Percentiles rank a stretch among this genome's conserved stretches.
phyloP scores from a whole-genome alignment of 92 coral and sea anemone species.

The Virgularia gustaviana region DNA sequence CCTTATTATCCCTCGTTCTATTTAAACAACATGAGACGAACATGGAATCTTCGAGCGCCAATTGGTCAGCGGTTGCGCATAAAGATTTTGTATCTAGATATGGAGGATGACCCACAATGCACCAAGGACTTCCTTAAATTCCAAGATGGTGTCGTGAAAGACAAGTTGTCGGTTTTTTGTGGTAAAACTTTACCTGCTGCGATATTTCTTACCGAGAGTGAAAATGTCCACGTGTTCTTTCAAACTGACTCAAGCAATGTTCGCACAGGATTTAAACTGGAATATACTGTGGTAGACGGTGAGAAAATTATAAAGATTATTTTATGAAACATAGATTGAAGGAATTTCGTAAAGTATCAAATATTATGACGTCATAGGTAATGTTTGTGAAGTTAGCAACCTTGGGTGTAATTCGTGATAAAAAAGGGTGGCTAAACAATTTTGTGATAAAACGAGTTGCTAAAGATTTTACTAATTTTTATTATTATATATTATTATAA shows the following conservation, averaged over 20 bases:
- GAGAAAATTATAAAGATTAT: background rate
- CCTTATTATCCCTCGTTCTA: slow-evolving; percentile 75
- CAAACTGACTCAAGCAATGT: slow-evolving; percentile 28
- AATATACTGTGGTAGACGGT: slow-evolving; percentile 26
- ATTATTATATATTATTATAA: too few relatives aligned
- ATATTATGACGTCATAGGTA: too few relatives aligned
- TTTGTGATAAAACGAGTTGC: too few relatives aligned
- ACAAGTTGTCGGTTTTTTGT: slow-evolving; percentile 53
- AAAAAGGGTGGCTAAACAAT: too few relatives aligned
- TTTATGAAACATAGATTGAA: slow-evolving; percentile 12
- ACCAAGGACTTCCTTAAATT: slow-evolving; percentile 59
- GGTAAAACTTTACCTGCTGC: slow-evolving; percentile 55
- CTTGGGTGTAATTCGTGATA: too few relatives aligned
- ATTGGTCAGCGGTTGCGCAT: slow-evolving; percentile 55
- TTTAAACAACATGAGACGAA: slow-evolving; percentile 50
- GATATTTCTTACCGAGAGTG: slow-evolving; percentile 47
- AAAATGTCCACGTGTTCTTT: slow-evolving; percentile 57
- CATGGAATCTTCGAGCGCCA: slow-evolving; percentile 58
- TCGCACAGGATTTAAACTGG: slow-evolving; percentile 58
- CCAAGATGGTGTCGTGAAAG: slow-evolving; percentile 44
- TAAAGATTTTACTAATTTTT: too few relatives aligned
- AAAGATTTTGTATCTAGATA: slow-evolving; percentile 42
- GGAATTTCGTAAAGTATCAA: too few relatives aligned
- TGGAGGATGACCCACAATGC: slow-evolving; percentile 56
- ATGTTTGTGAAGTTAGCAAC: too few relatives aligned